Percentiles rank a stretch among this genome's conserved stretches.
Evolutionary conservation across 2,113 vertebrate species (phyloP).

Genomic region (Pelvicachromis taeniatus): DNA sequence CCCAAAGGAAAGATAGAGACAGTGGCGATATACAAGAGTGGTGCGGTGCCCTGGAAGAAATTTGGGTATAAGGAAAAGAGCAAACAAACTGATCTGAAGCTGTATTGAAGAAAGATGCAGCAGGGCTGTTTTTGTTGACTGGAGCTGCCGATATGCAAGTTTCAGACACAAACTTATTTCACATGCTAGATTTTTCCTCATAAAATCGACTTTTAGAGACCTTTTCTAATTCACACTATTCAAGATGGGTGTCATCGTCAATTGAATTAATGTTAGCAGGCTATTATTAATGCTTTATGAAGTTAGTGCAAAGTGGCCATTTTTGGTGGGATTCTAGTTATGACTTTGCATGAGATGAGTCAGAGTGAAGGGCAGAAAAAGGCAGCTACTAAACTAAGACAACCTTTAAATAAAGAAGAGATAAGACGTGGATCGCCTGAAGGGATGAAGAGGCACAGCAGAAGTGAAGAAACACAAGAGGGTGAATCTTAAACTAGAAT

Average conservation of each 20-base stretch:
- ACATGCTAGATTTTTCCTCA: not conserved
- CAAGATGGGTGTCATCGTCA: not conserved
- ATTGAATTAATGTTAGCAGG: not conserved
- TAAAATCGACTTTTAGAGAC: not conserved
- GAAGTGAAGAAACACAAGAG: slow-evolving; percentile 24
- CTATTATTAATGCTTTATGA: not conserved
- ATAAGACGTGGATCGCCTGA: slow-evolving; percentile 29
- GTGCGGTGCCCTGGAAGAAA: slow-evolving; percentile 1
- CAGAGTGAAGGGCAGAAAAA: slow-evolving; percentile 5
- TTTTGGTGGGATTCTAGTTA: not conserved
- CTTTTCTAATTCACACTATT: not conserved
- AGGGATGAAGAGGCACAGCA: slow-evolving; percentile 7
- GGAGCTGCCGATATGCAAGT: not conserved
- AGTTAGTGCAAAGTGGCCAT: not conserved
- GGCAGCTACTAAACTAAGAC: not conserved
- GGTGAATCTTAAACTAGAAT: slow-evolving; percentile 26
- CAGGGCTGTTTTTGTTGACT: slow-evolving; percentile 59
- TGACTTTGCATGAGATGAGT: slow-evolving; percentile 11
- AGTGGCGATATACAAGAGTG: not conserved
- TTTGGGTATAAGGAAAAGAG: not conserved
- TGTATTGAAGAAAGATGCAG: slow-evolving; percentile 71
- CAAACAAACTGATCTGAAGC: slow-evolving; percentile 61
- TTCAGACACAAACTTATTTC: not conserved
- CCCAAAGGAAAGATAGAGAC: not conserved
- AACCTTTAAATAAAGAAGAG: slow-evolving; percentile 40